Base-by-base conservation (phyloP, 2,888 invertebrate genomes). In the Trisateles emortualis region DNA sequence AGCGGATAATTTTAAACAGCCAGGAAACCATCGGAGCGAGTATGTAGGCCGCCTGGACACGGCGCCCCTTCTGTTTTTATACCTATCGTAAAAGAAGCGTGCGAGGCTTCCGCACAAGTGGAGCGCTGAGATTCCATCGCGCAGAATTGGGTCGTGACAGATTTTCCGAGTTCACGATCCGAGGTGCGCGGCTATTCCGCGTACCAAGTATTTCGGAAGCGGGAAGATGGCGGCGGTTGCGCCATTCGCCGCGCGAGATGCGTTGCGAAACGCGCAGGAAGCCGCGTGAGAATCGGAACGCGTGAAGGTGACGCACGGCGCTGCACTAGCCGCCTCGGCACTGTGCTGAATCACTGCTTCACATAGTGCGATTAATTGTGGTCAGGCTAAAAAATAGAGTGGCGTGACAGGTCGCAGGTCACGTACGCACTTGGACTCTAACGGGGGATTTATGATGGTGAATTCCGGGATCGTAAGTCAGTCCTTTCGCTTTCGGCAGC, bases 401-500 rank as follows among this genome's bases (percentile, higher is more conserved):
- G 19, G 33, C 4, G 56, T 59, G 60, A 79, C 80, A 69, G 72
- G 76, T 75, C 66, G 54, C 69, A 59, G 76, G 88, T 89, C 90
- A 90, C 90, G 90, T 90, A 88, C 74, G 78, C 84, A 68, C 66
- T 69, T 71, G 65, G 72, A 59, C 50, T 40, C 48, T 61, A 73
- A 71, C 68, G 68, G 68, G 72, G 72, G 65, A 64, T 64, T 59
- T 45, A 44, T 58, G 63, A 71, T 73, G 77, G 78, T 76, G 71
- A 73, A 83, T 72, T 86, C 85, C 83, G 82, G 88, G 86, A 84
- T 76, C 63, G 69, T 56, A 65, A 72, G 66, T 72, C 70, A 70
- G 71, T 84, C 90, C 91, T 91, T 92, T 92, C 91, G 89, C 92
- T 91, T 90, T 90, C 90, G 79, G 84, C 79, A 71, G 81, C 86